Percentiles rank a stretch among this genome's conserved stretches.
These are phyloP conservation scores for Nasonia giraulti DNA, from an alignment of 1,140 invertebrate genomes.

Conservation along the genomic window DNA sequence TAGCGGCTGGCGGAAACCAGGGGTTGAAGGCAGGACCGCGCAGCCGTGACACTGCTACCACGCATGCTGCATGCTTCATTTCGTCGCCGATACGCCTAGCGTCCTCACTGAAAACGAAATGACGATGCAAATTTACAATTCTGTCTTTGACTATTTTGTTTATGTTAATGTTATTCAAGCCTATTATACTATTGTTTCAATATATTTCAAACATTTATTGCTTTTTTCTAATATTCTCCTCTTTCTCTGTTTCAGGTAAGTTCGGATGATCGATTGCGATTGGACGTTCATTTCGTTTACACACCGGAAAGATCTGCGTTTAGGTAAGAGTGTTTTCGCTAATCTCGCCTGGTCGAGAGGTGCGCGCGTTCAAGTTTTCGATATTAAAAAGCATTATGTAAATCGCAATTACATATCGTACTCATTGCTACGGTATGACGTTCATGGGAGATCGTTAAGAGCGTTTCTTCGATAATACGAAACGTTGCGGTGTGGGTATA, in stretches of 20 bases:
- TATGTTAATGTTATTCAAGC: too few relatives aligned
- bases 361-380: neutral
- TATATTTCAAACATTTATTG: too few relatives aligned
- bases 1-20: slow-evolving; percentile 78
- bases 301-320: neutral
- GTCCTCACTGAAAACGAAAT: slow-evolving; percentile 67
- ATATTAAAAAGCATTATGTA: neutral
- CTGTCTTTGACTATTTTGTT: neutral
- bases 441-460: neutral
- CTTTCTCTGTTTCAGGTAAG: neutral
- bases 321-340: neutral
- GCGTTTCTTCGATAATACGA: neutral
- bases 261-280: neutral
- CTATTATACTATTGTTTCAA: too few relatives aligned
- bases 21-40: slow-evolving; percentile 75
- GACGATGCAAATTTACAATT: neutral
- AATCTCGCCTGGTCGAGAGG: neutral
- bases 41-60: slow-evolving; percentile 75
- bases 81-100: slow-evolving; percentile 74
- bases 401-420: neutral
- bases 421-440: neutral
- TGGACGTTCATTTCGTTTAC: neutral
- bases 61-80: slow-evolving; percentile 75
- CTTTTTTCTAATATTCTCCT: neutral
- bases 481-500: neutral